A percentile compares a stretch with the other conserved stretches of the same genome.
These are phyloP conservation scores for Xenus cinereus DNA, from an alignment of 2,113 vertebrate species.

Conservation along the genomic window DNA sequence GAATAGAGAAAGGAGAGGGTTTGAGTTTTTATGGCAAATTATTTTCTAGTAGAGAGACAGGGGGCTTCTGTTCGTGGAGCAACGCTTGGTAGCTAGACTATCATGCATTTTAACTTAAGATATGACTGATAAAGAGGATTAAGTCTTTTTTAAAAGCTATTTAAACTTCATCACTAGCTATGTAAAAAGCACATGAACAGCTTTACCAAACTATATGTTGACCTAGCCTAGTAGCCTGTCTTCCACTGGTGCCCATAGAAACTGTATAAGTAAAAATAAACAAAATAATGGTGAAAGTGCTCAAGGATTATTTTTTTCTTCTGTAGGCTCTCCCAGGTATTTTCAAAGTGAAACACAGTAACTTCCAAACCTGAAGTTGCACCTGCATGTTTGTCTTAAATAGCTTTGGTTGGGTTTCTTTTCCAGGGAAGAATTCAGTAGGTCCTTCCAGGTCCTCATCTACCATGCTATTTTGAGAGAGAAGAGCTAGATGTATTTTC, in stretches of 20 bases:
- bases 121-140: background rate
- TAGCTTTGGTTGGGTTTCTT: background rate
- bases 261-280: background rate
- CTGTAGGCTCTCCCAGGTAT: background rate
- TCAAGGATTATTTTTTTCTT: background rate
- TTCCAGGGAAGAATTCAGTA: background rate
- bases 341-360: background rate
- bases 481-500: background rate
- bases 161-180: background rate
- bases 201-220: background rate
- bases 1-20: background rate
- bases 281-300: background rate
- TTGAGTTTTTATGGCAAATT: background rate
- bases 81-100: background rate
- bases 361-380: background rate
- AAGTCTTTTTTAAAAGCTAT: background rate
- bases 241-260: background rate
- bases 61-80: background rate
- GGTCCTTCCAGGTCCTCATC: background rate
- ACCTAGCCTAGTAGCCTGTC: background rate
- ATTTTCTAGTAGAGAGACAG: background rate
- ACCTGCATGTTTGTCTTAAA: background rate
- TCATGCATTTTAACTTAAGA: background rate
- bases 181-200: background rate
- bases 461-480: background rate